Percentiles rank a stretch among this genome's conserved stretches.
phyloP scores from a whole-genome alignment of 2,113 vertebrate genomes.

The Acrocephalus arundinaceus region DNA sequence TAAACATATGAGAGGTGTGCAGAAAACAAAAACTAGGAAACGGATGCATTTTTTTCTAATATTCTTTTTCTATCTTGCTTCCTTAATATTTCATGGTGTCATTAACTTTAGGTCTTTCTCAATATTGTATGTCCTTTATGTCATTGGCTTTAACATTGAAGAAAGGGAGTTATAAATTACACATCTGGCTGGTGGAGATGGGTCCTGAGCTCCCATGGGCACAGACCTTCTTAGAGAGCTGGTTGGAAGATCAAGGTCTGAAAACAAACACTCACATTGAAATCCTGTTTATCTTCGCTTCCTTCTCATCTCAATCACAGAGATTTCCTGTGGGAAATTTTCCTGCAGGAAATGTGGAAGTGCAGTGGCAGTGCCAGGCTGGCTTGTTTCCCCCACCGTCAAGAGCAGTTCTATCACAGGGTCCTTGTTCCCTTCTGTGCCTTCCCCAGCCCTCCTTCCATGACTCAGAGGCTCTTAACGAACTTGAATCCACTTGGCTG shows the following conservation, averaged over 20 bases:
- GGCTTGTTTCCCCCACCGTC: neutral
- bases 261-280: neutral
- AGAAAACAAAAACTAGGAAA: neutral
- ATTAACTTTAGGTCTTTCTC: neutral
- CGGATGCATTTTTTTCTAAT: neutral
- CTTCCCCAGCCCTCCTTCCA: neutral
- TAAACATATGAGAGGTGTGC: neutral
- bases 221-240: neutral
- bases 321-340: neutral
- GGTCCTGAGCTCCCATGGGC: neutral
- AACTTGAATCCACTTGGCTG: neutral
- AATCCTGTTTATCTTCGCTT: neutral
- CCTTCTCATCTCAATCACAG: neutral
- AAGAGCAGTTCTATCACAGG: rapidly evolving
- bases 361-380: neutral
- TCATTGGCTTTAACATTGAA: neutral
- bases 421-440: no score
- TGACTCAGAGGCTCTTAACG: neutral
- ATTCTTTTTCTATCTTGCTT: neutral
- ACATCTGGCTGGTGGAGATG: neutral
- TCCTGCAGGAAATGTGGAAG: neutral
- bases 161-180: neutral
- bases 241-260: neutral
- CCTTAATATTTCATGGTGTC: neutral
- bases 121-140: neutral